These are phyloP conservation scores for Agriopis aurantiaria DNA, from an alignment of 2,888 invertebrate genomes.

Conservation along the genomic window DNA sequence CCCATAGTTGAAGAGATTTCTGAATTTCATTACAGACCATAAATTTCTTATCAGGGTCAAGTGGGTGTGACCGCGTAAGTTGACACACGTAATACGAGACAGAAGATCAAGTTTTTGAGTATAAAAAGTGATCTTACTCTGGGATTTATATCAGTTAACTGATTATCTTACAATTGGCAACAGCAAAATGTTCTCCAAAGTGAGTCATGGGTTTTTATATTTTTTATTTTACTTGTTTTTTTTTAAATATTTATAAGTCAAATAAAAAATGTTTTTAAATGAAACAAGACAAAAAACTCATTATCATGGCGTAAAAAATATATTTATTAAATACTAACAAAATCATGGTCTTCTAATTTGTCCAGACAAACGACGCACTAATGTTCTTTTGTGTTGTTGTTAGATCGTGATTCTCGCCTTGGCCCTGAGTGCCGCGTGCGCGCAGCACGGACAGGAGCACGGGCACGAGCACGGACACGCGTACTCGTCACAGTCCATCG, in stretches of 20 bases:
- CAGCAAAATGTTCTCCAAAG: conserved; percentile 15
- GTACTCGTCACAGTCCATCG: conserved; percentile 57
- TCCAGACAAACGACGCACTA: conserved; percentile 3
- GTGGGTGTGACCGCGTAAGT: conserved; percentile 16
- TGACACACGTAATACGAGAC: conserved; percentile 5
- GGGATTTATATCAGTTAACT: conserved; percentile 37
- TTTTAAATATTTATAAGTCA: no score
- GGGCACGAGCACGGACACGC: conserved; percentile 37
- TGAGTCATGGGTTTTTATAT: neutral
- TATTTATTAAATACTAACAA: no score
- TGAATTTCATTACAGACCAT: neutral
- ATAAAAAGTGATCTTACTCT: conserved; percentile 59
- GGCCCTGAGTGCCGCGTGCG: conserved; percentile 50
- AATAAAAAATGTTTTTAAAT: no score
- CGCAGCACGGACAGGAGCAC: conserved; percentile 59
- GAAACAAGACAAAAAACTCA: no score
- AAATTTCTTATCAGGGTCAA: conserved; percentile 37
- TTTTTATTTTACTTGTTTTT: no score
- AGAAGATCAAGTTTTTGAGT: conserved; percentile 51
- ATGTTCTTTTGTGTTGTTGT: neutral
- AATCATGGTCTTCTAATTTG: no score
- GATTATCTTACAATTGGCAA: conserved; percentile 2
- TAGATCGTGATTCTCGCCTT: conserved; percentile 50
- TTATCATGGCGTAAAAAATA: no score
- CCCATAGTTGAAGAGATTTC: neutral